Percentiles rank a stretch among this genome's conserved stretches.
Evolutionary conservation across 1,140 invertebrate species (phyloP).

Genomic region (Venustaconcha ellipsiformis): DNA sequence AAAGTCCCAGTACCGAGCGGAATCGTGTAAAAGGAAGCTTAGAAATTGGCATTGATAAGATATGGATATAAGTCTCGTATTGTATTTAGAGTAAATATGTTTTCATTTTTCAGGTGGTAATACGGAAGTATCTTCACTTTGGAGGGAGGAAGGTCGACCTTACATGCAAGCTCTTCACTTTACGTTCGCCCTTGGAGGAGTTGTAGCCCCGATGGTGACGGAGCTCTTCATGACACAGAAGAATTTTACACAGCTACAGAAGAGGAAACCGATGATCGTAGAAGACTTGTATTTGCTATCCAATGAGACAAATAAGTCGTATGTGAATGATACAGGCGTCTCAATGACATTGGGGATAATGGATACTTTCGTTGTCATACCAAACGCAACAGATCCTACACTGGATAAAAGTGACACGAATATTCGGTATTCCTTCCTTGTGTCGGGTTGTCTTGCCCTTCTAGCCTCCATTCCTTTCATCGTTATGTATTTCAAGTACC

Average conservation of each 20-base stretch:
- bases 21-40: no score
- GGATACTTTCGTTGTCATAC: neutral
- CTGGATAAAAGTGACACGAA: neutral
- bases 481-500: constrained; percentile 21
- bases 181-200: constrained; percentile 46
- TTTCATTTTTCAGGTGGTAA: constrained; percentile 44
- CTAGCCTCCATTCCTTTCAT: constrained; percentile 36
- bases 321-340: neutral
- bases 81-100: neutral
- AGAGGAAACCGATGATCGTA: neutral
- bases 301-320: neutral
- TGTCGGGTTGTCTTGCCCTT: constrained; percentile 26
- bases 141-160: constrained; percentile 35
- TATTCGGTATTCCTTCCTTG: constrained; percentile 37
- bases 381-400: neutral
- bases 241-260: neutral
- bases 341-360: neutral
- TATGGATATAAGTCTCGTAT: no score
- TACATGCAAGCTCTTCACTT: constrained; percentile 53
- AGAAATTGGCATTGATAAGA: no score
- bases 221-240: constrained; percentile 41
- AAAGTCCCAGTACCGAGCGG: no score
- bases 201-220: constrained; percentile 44
- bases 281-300: neutral
- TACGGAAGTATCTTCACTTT: constrained; percentile 43